Percentiles rank a stretch among this genome's conserved stretches.
phyloP scores from a whole-genome alignment of 2,113 vertebrate species.

The Zingel zingel region DNA sequence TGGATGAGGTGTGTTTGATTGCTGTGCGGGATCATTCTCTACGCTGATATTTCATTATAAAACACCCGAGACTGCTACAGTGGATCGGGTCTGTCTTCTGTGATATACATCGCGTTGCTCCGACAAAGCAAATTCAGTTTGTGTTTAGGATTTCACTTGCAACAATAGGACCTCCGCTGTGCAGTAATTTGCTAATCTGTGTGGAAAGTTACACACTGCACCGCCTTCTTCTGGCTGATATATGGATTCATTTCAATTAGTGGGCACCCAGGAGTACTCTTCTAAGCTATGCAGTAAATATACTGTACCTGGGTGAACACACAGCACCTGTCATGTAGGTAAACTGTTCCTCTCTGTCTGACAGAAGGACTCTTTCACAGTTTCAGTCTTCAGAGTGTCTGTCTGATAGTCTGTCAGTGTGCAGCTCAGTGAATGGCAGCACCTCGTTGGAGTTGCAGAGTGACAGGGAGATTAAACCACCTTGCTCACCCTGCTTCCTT shows the following conservation, averaged over 20 bases:
- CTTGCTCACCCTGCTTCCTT: constrained; percentile 13
- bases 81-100: constrained; percentile 3
- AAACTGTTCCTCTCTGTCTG: constrained; percentile 53
- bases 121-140: constrained; percentile 3
- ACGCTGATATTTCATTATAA: background rate
- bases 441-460: constrained; percentile 33
- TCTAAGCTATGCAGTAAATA: constrained; percentile 45
- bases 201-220: background rate
- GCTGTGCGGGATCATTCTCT: background rate
- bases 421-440: constrained; percentile 57
- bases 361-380: constrained; percentile 60
- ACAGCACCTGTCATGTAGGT: constrained; percentile 54
- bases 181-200: constrained; percentile 26
- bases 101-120: constrained; percentile 22
- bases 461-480: constrained; percentile 60
- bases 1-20: constrained; percentile 2
- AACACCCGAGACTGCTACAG: constrained; percentile 4
- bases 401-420: constrained; percentile 49
- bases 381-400: constrained; percentile 42
- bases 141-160: constrained; percentile 14
- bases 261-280: constrained; percentile 26
- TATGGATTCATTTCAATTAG: constrained; percentile 48
- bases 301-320: constrained; percentile 34
- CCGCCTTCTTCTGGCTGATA: constrained; percentile 28
- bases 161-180: constrained; percentile 30